These are phyloP conservation scores for Cephus runcator DNA, from an alignment of 2,888 invertebrate species.

Conservation along the genomic window DNA sequence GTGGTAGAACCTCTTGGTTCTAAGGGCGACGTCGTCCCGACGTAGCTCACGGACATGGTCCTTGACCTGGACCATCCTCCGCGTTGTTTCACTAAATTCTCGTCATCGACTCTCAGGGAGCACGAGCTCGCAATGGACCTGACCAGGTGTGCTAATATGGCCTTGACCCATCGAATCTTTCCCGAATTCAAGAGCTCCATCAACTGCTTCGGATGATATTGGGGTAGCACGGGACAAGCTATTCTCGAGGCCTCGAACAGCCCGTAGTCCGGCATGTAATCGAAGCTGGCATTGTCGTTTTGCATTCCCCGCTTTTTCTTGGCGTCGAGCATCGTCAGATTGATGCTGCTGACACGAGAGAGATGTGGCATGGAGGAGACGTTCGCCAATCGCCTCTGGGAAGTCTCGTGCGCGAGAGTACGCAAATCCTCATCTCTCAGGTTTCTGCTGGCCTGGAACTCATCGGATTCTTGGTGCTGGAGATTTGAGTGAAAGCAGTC, in stretches of 20 bases:
- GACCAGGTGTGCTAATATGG: constrained; percentile 96
- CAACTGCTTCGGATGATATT: constrained; percentile 98
- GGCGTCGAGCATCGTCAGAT: constrained; percentile 81
- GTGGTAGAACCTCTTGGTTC: constrained; percentile 83
- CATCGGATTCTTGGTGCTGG: constrained; percentile 73
- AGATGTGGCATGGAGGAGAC: constrained; percentile 84
- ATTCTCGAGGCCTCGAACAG: constrained; percentile 97
- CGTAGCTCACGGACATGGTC: constrained; percentile 89
- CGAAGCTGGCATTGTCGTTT: constrained; percentile 66
- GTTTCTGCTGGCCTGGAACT: constrained; percentile 78
- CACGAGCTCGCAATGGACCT: constrained; percentile 74
- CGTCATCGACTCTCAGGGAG: constrained; percentile 67
- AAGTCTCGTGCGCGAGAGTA: constrained; percentile 75
- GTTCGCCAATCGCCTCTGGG: constrained; percentile 75
- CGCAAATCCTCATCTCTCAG: constrained; percentile 78
- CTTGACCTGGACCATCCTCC: constrained; percentile 86
- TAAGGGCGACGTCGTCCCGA: constrained; percentile 81
- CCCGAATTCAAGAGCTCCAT: constrained; percentile 99
- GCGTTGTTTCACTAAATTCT: constrained; percentile 66
- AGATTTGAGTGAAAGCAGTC: constrained; percentile 58
- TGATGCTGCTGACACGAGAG: constrained; percentile 86
- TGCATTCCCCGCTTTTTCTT: constrained; percentile 72
- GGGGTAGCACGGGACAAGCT: constrained; percentile 97
- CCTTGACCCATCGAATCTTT: constrained; percentile 97
- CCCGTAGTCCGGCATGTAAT: constrained; percentile 93